Evolutionary conservation across 2,888 invertebrate genomes (phyloP).

Genomic region (Fragum whitleyi): DNA sequence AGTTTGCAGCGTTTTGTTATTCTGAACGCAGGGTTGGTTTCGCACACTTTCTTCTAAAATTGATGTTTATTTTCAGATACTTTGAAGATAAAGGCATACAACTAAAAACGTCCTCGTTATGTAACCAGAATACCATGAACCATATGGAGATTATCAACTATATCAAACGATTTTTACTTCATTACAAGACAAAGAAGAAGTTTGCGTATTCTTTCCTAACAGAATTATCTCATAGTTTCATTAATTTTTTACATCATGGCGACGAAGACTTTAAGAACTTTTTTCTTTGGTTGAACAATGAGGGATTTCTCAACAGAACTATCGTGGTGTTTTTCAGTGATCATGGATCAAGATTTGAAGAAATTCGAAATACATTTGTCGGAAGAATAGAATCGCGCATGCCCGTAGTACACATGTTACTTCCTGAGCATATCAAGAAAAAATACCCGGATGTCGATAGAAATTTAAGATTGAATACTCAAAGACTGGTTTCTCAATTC

Average conservation of each 20-base stretch:
- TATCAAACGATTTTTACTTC: slow-evolving; percentile 86
- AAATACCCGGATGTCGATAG: slow-evolving; percentile 89
- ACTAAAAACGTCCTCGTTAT: slow-evolving; percentile 1
- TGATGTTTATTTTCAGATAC: too few relatives aligned
- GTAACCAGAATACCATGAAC: slow-evolving; percentile 34
- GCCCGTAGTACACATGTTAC: slow-evolving; percentile 91
- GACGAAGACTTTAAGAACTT: slow-evolving; percentile 89
- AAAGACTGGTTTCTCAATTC: slow-evolving; percentile 91
- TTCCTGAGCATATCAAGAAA: slow-evolving; percentile 91
- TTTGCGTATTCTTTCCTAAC: slow-evolving; percentile 95
- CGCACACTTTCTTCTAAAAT: too few relatives aligned
- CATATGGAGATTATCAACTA: slow-evolving; percentile 88
- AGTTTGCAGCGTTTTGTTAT: too few relatives aligned
- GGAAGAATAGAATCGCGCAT: slow-evolving; percentile 92
- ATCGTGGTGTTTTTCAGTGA: slow-evolving; percentile 89
- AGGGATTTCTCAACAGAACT: slow-evolving; percentile 75
- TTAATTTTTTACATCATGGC: slow-evolving; percentile 91
- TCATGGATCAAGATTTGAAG: slow-evolving; percentile 95
- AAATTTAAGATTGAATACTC: slow-evolving; percentile 89
- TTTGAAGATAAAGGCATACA: slow-evolving; percentile 25
- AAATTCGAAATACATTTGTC: slow-evolving; percentile 92
- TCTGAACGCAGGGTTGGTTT: too few relatives aligned
- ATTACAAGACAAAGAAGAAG: slow-evolving; percentile 88
- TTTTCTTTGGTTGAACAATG: slow-evolving; percentile 86
- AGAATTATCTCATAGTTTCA: slow-evolving; percentile 93